A percentile compares a stretch with the other conserved stretches of the same genome.
Evolutionary conservation across 2,888 invertebrate genomes (phyloP).

Genomic region (Caradrina kadenii): DNA sequence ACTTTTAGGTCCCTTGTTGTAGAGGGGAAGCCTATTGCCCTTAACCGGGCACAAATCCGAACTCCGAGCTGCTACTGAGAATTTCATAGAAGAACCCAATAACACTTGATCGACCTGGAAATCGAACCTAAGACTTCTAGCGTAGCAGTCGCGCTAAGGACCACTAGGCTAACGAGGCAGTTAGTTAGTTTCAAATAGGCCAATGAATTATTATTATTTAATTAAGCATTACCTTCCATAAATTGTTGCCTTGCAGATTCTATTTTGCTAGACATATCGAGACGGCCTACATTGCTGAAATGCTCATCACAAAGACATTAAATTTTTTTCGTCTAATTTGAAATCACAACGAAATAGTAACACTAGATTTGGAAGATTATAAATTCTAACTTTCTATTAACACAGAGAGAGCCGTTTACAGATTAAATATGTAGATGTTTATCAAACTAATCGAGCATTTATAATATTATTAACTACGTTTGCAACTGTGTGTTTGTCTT

Average conservation of each 20-base stretch:
- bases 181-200: too few species aligned
- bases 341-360: background rate
- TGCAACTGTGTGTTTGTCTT: constrained; percentile 3
- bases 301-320: background rate
- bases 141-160: too few species aligned
- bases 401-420: constrained; percentile 1
- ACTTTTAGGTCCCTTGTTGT: too few species aligned
- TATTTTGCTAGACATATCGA: background rate
- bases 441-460: background rate
- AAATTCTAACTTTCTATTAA: constrained; percentile 21
- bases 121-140: too few species aligned
- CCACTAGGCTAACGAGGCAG: too few species aligned
- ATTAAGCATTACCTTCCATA: background rate
- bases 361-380: background rate
- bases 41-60: too few species aligned
- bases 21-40: too few species aligned
- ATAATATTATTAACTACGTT: background rate
- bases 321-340: background rate
- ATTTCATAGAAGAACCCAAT: too few species aligned
- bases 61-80: too few species aligned
- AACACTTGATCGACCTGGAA: too few species aligned
- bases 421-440: constrained; percentile 1
- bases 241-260: background rate
- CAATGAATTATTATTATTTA: too few species aligned
- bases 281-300: background rate